Evolutionary conservation across 2,113 vertebrate genomes (phyloP).

Genomic region (Tichodroma muraria): DNA sequence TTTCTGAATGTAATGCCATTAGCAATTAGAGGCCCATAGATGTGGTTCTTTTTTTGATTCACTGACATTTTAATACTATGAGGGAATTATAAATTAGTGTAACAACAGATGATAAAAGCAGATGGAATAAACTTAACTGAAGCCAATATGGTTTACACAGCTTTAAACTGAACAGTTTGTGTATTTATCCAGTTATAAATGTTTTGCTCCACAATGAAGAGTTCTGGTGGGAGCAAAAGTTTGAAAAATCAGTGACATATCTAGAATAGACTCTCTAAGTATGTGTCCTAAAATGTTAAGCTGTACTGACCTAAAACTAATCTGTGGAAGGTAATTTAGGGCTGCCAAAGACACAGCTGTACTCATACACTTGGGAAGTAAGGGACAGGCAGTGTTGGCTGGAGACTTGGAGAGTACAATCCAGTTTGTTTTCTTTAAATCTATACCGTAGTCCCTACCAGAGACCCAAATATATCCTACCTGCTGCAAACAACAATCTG

Average conservation of each 20-base stretch:
- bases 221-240: slow-evolving; percentile 6
- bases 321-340: neutral
- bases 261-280: neutral
- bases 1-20: slow-evolving; percentile 43
- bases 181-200: slow-evolving; percentile 45
- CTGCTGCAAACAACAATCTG: neutral
- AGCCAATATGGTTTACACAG: slow-evolving; percentile 59
- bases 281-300: neutral
- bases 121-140: slow-evolving; percentile 69
- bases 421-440: neutral
- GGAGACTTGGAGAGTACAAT: neutral
- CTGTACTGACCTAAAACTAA: neutral
- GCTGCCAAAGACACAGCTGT: neutral
- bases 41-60: slow-evolving; percentile 46
- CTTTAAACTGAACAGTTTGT: slow-evolving; percentile 54
- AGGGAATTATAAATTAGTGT: slow-evolving; percentile 61
- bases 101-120: slow-evolving; percentile 72
- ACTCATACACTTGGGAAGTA: neutral
- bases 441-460: neutral
- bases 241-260: slow-evolving; percentile 2
- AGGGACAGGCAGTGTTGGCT: neutral
- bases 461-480: neutral
- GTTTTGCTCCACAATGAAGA: slow-evolving; percentile 1
- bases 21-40: slow-evolving; percentile 44
- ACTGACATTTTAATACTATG: slow-evolving; percentile 64